Percentiles rank a stretch among this genome's conserved stretches.
These are phyloP conservation scores for Halichoerus grypus DNA, from an alignment of 2,113 vertebrate species.

Conservation along the genomic window DNA sequence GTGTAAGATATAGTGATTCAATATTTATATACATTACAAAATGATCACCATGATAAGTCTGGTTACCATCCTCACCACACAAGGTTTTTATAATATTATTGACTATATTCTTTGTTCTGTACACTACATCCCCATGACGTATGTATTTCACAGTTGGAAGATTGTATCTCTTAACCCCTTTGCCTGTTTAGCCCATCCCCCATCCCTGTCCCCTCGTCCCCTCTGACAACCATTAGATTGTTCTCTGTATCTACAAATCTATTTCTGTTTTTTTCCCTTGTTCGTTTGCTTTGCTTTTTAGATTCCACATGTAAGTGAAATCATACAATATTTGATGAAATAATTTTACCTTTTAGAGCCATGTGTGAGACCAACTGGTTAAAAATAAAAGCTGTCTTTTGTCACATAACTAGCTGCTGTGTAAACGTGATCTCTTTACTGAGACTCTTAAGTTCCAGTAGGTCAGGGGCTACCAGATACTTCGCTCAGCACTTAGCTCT, in stretches of 20 bases:
- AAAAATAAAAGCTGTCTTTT: background rate
- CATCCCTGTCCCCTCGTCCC: accelerated
- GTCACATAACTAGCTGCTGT: background rate
- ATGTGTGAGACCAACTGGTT: background rate
- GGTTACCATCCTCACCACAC: background rate
- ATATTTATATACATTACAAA: background rate
- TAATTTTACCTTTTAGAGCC: background rate
- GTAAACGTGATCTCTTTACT: background rate
- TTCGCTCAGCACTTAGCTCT: background rate
- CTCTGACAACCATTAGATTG: background rate
- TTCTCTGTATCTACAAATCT: background rate
- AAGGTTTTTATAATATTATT: background rate
- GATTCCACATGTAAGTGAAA: background rate
- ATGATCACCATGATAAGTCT: background rate
- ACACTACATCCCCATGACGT: background rate
- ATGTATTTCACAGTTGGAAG: background rate
- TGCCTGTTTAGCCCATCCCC: background rate
- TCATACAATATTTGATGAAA: background rate
- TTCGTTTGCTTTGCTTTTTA: background rate
- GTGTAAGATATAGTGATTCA: background rate
- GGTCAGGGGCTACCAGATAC: background rate
- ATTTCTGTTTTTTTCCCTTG: background rate
- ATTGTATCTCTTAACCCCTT: background rate
- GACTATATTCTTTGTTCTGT: background rate
- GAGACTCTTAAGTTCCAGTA: background rate